These are phyloP conservation scores for Atta cephalotes DNA, from an alignment of 1,140 invertebrate species.

Conservation along the genomic window DNA sequence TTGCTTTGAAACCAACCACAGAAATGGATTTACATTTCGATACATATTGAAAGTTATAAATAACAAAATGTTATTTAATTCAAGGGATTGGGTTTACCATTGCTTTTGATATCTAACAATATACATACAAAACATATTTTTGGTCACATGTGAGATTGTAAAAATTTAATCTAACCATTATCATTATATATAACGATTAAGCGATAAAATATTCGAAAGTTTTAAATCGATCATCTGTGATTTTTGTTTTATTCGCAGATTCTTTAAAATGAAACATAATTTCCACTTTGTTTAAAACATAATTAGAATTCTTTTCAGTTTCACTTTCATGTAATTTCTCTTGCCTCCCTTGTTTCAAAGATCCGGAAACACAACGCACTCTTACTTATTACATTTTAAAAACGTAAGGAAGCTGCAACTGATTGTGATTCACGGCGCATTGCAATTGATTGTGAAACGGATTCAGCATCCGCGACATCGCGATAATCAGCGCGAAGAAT, in stretches of 20 bases:
- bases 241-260: background rate
- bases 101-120: no score
- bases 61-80: no score
- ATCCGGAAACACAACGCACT: background rate
- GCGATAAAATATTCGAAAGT: background rate
- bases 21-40: no score
- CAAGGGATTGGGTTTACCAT: no score
- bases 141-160: background rate
- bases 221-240: background rate
- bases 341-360: background rate
- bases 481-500: background rate
- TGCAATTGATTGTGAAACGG: background rate
- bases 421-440: background rate
- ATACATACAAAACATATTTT: background rate
- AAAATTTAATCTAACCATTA: constrained; percentile 8
- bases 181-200: background rate
- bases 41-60: no score
- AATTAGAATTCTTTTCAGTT: background rate
- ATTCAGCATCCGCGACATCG: background rate
- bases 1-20: no score
- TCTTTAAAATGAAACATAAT: background rate
- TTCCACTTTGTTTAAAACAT: background rate
- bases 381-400: background rate
- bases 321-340: background rate
- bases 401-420: background rate